Evolutionary conservation across 2,888 invertebrate species (phyloP).

Genomic region (Leptogaster cylindrica): DNA sequence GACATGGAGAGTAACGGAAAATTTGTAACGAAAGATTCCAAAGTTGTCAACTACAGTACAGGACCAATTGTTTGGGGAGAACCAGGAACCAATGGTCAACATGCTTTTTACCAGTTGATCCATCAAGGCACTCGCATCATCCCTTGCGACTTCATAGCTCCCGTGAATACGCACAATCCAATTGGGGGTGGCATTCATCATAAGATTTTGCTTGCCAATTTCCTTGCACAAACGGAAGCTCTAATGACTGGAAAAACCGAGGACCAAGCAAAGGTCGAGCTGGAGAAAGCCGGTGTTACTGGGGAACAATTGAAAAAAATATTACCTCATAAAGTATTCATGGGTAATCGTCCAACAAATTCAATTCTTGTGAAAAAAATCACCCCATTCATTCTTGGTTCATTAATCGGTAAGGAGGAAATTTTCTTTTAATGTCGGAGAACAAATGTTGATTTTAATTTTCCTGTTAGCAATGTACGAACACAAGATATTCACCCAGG

Average conservation of each 20-base stretch:
- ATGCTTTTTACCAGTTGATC: slow-evolving; percentile 98
- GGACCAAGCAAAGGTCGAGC: slow-evolving; percentile 73
- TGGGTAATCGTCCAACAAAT: slow-evolving; percentile 97
- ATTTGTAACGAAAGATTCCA: slow-evolving; percentile 77
- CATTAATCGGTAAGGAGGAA: slow-evolving; percentile 78
- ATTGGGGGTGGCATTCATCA: slow-evolving; percentile 83
- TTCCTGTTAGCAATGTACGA: slow-evolving; percentile 99
- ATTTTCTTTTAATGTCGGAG: background rate
- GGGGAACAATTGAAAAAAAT: slow-evolving; percentile 78
- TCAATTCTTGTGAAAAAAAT: slow-evolving; percentile 91
- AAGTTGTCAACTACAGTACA: slow-evolving; percentile 61
- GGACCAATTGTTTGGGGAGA: slow-evolving; percentile 74
- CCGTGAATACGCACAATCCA: slow-evolving; percentile 90
- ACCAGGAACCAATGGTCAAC: slow-evolving; percentile 99
- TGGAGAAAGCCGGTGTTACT: slow-evolving; percentile 78
- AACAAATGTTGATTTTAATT: slow-evolving; percentile 34
- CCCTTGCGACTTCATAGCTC: slow-evolving; percentile 96
- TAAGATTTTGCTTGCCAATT: slow-evolving; percentile 94
- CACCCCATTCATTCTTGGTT: slow-evolving; percentile 92
- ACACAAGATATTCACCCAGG: slow-evolving; percentile 98
- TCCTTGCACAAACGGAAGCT: slow-evolving; percentile 98
- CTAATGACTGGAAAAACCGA: slow-evolving; percentile 80
- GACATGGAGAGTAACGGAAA: slow-evolving; percentile 99
- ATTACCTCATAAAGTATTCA: slow-evolving; percentile 94
- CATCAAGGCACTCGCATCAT: slow-evolving; percentile 86